Base-by-base conservation (phyloP, 2,888 invertebrate species). In the Galerucella nymphaeae region DNA sequence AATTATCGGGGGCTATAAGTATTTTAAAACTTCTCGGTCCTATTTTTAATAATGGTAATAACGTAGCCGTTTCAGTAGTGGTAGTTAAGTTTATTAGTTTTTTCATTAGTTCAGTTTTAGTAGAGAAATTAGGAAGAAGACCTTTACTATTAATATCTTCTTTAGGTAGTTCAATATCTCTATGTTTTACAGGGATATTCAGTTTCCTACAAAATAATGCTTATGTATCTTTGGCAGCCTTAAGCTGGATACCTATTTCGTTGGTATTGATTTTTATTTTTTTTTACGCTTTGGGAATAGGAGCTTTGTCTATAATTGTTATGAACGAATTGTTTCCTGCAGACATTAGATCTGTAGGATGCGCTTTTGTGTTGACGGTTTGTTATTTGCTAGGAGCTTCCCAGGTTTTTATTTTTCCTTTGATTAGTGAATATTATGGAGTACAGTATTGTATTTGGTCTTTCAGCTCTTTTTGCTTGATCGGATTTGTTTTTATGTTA, bases 1-100 rank as follows among this genome's bases (percentile, higher is more conserved):
- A 94, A 84, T 90, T 93, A 82, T 92, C 92, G 70, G 94, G 94
- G 74, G 90, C 94, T 78, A 93, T 93, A 85, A 93, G 93, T 0
- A 92, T 94, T 75, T 92, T 93, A 79, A 93, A 93, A 85, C 94
- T 93, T 83, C 91, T 93, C 2, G 90, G 90, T 73, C 88, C 89
- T 91, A 91, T 73, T 42, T 91, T 73, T 50, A 94, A 73, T 81
- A 89, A n/a, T 74, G 88, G 93, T 0, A 88, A 89, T 14, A 81
- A 91, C 11, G 91, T 93, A 16, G 91, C 94, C 18, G 93, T 95
- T 73, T 89, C 94, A 38, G 91, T 96, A 2, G 94, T 93, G 0
- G 86, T 91, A 0, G 93, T 95, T 1, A 95, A 96, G 86, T 93
- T 93, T n/a, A 81, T 91, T 1, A 72, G 70, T 90, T 91, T 84